A percentile compares a stretch with the other conserved stretches of the same genome.
phyloP scores from a whole-genome alignment of 2,113 vertebrate genomes.

The Catharus bicknelli region DNA sequence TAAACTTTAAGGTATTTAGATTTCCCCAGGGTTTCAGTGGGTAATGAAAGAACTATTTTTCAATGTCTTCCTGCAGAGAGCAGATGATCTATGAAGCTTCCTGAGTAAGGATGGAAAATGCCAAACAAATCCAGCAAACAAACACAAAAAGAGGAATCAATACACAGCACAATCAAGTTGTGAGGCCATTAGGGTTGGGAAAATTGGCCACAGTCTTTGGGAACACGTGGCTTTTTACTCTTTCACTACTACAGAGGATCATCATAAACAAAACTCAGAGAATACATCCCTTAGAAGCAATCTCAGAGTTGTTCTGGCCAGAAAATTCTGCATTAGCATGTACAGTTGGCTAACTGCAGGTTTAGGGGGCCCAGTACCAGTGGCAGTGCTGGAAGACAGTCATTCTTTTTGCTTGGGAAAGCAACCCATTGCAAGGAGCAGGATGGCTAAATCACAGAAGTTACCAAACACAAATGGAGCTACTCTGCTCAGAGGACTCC shows the following conservation, averaged over 20 bases:
- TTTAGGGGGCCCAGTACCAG: background rate
- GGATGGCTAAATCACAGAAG: background rate
- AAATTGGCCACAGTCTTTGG: background rate
- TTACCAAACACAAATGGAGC: background rate
- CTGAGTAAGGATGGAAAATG: constrained; percentile 2
- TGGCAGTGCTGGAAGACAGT: background rate
- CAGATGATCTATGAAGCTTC: constrained; percentile 46
- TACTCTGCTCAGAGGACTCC: background rate
- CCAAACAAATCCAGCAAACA: constrained; percentile 2
- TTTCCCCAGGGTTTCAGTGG: constrained; percentile 60
- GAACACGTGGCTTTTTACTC: background rate
- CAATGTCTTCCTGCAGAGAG: constrained; percentile 28
- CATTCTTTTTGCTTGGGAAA: background rate
- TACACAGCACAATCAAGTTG: background rate
- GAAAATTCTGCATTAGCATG: background rate
- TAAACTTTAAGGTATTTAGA: constrained; percentile 65
- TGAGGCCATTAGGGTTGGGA: background rate
- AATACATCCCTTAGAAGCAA: background rate
- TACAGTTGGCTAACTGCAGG: background rate
- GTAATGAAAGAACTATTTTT: constrained; percentile 60
- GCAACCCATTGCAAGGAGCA: background rate
- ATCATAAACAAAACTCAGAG: background rate
- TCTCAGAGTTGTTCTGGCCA: background rate
- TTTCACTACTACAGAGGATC: background rate
- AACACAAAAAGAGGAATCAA: background rate